Evolutionary conservation across 2,113 vertebrate species (phyloP).

Genomic region (Carlito syrichta): DNA sequence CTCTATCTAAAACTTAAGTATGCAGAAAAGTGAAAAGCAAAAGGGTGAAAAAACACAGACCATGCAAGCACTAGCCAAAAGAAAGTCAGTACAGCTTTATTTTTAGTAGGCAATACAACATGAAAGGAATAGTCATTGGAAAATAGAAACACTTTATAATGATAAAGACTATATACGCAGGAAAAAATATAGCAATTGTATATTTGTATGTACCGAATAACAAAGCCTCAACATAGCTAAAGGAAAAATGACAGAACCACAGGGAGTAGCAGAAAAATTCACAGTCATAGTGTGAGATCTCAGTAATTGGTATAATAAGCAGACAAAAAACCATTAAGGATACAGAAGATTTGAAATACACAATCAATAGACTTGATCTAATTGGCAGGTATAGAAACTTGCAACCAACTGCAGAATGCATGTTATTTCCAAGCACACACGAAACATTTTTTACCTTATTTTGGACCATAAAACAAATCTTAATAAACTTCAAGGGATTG

Average conservation of each 20-base stretch:
- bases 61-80: not conserved
- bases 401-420: rapidly evolving
- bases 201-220: not conserved
- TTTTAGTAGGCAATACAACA: not conserved
- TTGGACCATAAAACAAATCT: not conserved
- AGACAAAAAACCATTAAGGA: not conserved
- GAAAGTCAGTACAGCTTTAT: not conserved
- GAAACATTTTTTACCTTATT: not conserved
- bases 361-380: not conserved
- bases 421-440: not conserved
- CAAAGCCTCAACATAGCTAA: not conserved
- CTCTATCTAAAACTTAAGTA: not conserved
- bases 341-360: rapidly evolving
- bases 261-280: not conserved
- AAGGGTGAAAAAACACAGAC: rapidly evolving
- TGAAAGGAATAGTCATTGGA: not conserved
- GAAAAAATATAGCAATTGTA: not conserved
- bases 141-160: not conserved
- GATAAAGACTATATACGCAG: not conserved
- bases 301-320: not conserved
- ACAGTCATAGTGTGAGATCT: rapidly evolving
- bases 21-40: not conserved
- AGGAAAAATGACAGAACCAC: not conserved
- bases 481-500: not conserved
- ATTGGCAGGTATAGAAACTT: rapidly evolving